phyloP scores from a whole-genome alignment of 2,888 invertebrate species.

The Cyclophora albipunctata region DNA sequence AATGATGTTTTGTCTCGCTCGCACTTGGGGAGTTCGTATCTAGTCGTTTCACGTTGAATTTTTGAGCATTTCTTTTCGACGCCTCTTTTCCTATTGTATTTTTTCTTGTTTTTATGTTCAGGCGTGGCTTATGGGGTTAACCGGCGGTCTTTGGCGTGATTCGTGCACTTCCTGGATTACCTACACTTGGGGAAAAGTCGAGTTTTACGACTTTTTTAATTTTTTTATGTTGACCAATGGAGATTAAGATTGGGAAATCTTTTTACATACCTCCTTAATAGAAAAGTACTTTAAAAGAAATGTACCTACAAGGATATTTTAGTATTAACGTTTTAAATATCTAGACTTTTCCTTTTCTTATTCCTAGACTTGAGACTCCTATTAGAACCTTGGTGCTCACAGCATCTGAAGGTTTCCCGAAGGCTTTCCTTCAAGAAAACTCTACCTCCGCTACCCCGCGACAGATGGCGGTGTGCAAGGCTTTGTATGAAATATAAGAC shows the following conservation, averaged over 20 bases:
- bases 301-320: background rate
- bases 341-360: no score
- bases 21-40: constrained; percentile 33
- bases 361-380: no score
- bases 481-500: background rate
- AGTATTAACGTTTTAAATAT: no score
- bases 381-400: background rate
- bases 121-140: constrained; percentile 70
- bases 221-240: constrained; percentile 15
- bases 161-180: constrained; percentile 51
- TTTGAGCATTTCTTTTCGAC: constrained; percentile 65
- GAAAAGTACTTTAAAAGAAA: no score
- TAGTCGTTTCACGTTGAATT: constrained; percentile 43
- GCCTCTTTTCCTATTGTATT: constrained; percentile 64
- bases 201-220: constrained; percentile 23
- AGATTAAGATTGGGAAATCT: background rate
- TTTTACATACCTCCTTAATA: no score
- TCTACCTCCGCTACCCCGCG: constrained; percentile 52
- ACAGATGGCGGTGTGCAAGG: constrained; percentile 55
- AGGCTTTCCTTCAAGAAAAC: constrained; percentile 18
- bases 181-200: constrained; percentile 37
- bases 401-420: constrained; percentile 1
- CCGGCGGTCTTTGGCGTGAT: constrained; percentile 51
- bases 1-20: constrained; percentile 54
- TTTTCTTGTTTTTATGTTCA: constrained; percentile 55